Evolutionary conservation across 1,140 invertebrate genomes (phyloP).

Genomic region (Halyomorpha halys): DNA sequence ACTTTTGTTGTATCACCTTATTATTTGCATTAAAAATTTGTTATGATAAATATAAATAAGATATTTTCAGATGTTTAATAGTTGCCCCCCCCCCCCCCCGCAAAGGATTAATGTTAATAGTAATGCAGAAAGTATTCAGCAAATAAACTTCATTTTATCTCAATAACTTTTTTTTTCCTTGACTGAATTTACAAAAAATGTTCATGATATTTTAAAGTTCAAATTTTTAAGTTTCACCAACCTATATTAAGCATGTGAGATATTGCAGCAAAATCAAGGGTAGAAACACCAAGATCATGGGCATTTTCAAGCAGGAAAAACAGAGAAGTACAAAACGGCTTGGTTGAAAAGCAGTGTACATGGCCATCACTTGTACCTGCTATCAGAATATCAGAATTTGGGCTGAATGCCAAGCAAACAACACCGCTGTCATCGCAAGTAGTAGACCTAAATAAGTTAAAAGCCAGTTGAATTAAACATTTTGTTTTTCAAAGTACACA

Average conservation of each 20-base stretch:
- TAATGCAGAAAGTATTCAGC: no score
- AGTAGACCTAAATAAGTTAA: slow-evolving; percentile 38
- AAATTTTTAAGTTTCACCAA: not conserved
- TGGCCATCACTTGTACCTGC: slow-evolving; percentile 55
- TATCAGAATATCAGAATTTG: slow-evolving; percentile 50
- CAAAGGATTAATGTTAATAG: no score
- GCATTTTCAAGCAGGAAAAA: slow-evolving; percentile 42
- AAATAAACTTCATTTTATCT: no score
- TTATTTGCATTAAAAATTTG: no score
- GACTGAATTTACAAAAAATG: no score
- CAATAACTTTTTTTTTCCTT: no score
- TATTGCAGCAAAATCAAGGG: slow-evolving; percentile 47
- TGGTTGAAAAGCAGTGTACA: slow-evolving; percentile 47
- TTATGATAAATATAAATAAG: no score
- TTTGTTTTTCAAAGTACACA: no score
- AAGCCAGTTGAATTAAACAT: not conserved
- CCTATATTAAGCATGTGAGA: slow-evolving; percentile 2
- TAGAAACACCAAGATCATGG: slow-evolving; percentile 59
- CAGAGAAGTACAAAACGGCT: slow-evolving; percentile 23
- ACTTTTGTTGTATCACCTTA: no score
- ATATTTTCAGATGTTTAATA: no score
- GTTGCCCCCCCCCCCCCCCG: no score
- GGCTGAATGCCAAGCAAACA: slow-evolving; percentile 47
- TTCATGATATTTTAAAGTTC: no score
- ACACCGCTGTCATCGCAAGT: slow-evolving; percentile 30